phyloP scores from a whole-genome alignment of 2,113 vertebrate species.

The Campylomormyrus numenius region DNA sequence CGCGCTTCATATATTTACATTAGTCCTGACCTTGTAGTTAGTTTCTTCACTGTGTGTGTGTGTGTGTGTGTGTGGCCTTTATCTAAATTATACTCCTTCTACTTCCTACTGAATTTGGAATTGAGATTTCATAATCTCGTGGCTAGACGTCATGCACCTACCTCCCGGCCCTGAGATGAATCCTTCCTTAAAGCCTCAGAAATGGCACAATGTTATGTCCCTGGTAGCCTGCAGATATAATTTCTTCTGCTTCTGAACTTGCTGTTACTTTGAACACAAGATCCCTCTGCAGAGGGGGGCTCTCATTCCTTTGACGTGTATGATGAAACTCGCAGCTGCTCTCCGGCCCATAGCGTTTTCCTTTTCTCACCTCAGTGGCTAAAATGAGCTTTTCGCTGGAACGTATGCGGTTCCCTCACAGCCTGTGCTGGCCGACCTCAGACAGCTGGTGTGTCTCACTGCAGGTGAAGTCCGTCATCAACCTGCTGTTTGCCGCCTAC shows the following conservation, averaged over 20 bases:
- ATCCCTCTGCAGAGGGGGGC: background rate
- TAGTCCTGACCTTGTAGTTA: background rate
- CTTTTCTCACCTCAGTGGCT: background rate
- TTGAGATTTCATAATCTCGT: background rate
- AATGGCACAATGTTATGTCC: background rate
- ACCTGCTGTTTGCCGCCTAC: slow-evolving; percentile 91
- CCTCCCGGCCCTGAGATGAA: background rate
- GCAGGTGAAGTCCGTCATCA: slow-evolving; percentile 96
- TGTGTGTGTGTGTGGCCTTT: background rate
- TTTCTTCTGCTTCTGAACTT: background rate
- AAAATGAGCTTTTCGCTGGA: background rate
- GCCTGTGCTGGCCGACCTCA: background rate
- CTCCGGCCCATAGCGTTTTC: background rate
- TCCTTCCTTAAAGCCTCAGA: background rate
- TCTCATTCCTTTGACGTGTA: background rate
- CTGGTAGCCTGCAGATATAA: background rate
- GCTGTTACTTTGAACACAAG: background rate
- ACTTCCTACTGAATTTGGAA: background rate
- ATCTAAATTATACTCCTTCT: background rate
- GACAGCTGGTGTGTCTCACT: slow-evolving; percentile 30
- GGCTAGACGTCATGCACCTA: background rate
- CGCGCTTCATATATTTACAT: background rate
- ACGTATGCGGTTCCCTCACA: background rate
- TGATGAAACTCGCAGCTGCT: background rate
- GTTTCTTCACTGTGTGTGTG: background rate